These are phyloP conservation scores for Notolabrus celidotus DNA, from an alignment of 2,797 vertebrate genomes.

Conservation along the genomic window DNA sequence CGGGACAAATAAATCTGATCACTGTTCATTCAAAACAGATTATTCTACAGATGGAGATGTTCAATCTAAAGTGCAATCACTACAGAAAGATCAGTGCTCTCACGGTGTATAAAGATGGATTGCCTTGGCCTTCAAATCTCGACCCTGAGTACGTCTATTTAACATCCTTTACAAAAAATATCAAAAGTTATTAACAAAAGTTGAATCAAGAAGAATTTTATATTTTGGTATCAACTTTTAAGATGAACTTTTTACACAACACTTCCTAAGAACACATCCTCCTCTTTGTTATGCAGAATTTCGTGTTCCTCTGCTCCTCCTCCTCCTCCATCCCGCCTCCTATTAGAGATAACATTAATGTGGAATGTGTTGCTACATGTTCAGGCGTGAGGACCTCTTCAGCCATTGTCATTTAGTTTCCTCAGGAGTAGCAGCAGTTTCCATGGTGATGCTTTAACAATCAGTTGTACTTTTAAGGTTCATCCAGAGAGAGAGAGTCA, in stretches of 20 bases:
- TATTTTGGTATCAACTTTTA: too few species aligned
- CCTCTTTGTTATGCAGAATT: not conserved
- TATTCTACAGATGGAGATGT: too few species aligned
- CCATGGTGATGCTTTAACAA: conserved; percentile 37
- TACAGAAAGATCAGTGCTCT: not conserved
- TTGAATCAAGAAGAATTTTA: too few species aligned
- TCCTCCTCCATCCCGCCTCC: not conserved
- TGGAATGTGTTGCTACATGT: not conserved
- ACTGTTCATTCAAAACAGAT: too few species aligned
- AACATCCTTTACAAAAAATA: not conserved
- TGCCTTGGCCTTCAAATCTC: not conserved
- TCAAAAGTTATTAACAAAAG: too few species aligned
- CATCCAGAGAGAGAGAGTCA: conserved; percentile 17
- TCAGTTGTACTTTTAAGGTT: conserved; percentile 22
- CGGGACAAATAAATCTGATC: too few species aligned
- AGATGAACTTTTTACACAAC: too few species aligned
- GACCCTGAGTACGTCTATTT: not conserved
- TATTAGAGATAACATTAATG: not conserved
- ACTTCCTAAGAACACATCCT: not conserved
- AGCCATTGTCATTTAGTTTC: conserved; percentile 9
- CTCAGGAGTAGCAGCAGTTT: conserved; percentile 35
- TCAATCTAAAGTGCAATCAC: not conserved
- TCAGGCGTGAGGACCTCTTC: conserved; percentile 1
- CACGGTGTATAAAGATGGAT: not conserved
- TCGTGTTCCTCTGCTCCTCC: not conserved